Evolutionary conservation across 1,140 invertebrate species (phyloP).

Genomic region (Stegodyphus dumicola): DNA sequence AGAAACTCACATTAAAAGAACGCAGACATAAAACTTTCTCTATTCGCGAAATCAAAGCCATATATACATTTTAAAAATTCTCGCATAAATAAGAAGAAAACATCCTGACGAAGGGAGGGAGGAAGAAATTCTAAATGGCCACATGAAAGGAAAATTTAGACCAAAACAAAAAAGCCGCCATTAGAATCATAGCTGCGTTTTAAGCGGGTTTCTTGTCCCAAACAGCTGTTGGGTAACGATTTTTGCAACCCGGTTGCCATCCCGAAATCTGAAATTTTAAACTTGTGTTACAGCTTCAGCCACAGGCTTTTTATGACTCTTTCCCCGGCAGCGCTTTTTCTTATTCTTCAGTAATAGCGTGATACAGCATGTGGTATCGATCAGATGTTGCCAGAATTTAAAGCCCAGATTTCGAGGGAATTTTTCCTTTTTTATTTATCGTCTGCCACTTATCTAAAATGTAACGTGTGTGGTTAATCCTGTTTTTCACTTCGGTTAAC

Average conservation of each 20-base stretch:
- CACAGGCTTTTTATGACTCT: slow-evolving; percentile 21
- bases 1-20: too few species aligned
- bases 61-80: too few species aligned
- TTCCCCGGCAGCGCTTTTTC: background rate
- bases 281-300: slow-evolving; percentile 10
- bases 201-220: slow-evolving; percentile 35
- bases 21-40: too few species aligned
- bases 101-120: too few species aligned
- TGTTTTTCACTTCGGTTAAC: slow-evolving; percentile 1
- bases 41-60: too few species aligned
- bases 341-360: slow-evolving; percentile 18
- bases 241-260: slow-evolving; percentile 13
- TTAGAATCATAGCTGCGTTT: slow-evolving; percentile 32
- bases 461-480: slow-evolving; percentile 9
- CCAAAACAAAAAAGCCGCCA: slow-evolving; percentile 29
- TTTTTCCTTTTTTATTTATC: background rate
- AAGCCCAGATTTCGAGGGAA: background rate
- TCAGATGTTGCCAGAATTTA: slow-evolving; percentile 36
- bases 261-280: slow-evolving; percentile 45
- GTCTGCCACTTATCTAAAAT: background rate
- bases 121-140: slow-evolving; percentile 27
- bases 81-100: too few species aligned
- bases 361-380: slow-evolving; percentile 11
- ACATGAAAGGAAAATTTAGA: slow-evolving; percentile 26
- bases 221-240: slow-evolving; percentile 38